Percentiles rank a stretch among this genome's conserved stretches.
phyloP scores from a whole-genome alignment of 2,797 vertebrate genomes.

The Notolabrus celidotus region DNA sequence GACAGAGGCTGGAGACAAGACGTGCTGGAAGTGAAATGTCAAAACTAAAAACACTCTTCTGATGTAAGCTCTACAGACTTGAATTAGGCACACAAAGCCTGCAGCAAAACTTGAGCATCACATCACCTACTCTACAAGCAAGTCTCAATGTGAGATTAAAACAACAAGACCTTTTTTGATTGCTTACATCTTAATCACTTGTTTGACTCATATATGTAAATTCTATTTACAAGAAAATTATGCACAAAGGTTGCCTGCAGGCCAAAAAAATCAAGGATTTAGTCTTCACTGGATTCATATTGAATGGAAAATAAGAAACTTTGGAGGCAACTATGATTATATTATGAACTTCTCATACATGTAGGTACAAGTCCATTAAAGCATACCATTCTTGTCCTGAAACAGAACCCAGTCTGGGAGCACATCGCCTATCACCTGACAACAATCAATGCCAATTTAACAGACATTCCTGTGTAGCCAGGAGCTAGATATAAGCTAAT shows the following conservation, averaged over 20 bases:
- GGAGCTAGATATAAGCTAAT: too few relatives aligned
- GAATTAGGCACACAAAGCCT: constrained; percentile 4
- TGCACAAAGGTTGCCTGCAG: neutral
- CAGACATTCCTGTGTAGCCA: too few relatives aligned
- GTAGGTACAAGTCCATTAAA: constrained; percentile 2
- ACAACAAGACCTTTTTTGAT: neutral
- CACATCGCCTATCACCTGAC: too few relatives aligned
- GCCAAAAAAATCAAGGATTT: neutral
- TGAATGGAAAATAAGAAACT: neutral
- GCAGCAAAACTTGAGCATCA: neutral
- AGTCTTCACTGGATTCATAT: neutral
- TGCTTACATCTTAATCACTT: constrained; percentile 2
- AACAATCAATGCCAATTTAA: too few relatives aligned
- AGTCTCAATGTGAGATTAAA: constrained; percentile 3
- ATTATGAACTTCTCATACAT: constrained; percentile 10
- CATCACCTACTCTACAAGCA: neutral
- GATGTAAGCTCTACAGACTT: neutral
- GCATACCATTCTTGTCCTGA: constrained; percentile 5
- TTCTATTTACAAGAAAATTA: neutral
- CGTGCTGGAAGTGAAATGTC: constrained; percentile 19
- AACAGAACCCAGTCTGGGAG: too few relatives aligned
- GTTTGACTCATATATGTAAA: neutral
- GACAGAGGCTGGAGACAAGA: constrained; percentile 6
- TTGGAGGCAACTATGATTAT: constrained; percentile 11
- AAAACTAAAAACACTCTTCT: constrained; percentile 31